Conservation (phyloP, 2,797 vertebrate species). For the Cheirogaleus major region DNA sequence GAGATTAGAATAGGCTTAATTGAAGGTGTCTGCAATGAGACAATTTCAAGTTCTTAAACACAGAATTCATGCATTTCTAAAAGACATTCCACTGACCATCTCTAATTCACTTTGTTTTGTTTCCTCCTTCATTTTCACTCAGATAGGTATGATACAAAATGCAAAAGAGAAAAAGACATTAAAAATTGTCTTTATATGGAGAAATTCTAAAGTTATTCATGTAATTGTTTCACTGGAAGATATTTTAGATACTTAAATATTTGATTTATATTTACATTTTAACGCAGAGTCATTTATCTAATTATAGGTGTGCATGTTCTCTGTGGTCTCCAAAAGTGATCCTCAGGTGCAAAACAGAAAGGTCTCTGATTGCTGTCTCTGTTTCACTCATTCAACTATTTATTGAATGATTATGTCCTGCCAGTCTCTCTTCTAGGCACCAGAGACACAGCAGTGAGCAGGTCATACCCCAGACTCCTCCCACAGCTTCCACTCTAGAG, state of each 20-base stretch:
- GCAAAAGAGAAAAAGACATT: slow-evolving; percentile 11
- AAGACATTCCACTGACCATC: slow-evolving; percentile 4
- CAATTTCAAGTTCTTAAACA: slow-evolving; percentile 49
- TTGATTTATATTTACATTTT: slow-evolving; percentile 28
- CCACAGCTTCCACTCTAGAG: not conserved
- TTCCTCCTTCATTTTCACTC: not conserved
- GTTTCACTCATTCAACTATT: not conserved
- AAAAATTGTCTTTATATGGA: not conserved
- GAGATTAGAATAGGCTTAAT: slow-evolving; percentile 65
- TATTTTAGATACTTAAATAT: slow-evolving; percentile 35
- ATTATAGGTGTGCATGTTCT: not conserved
- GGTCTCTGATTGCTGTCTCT: not conserved
- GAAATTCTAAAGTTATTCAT: not conserved
- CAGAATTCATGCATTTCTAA: not conserved
- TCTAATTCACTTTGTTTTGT: slow-evolving; percentile 7
- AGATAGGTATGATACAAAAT: not conserved
- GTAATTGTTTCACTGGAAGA: slow-evolving; percentile 8
- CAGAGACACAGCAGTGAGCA: not conserved
- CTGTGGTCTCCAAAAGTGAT: not conserved
- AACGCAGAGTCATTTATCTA: not conserved
- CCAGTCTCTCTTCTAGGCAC: not conserved
- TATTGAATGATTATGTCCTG: not conserved
- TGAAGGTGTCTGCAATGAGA: slow-evolving; percentile 28
- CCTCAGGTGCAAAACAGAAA: not conserved
- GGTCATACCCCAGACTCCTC: not conserved